These are phyloP conservation scores for Pterobdella sp. DNA, from an alignment of 2,888 invertebrate genomes.

Conservation along the genomic window DNA sequence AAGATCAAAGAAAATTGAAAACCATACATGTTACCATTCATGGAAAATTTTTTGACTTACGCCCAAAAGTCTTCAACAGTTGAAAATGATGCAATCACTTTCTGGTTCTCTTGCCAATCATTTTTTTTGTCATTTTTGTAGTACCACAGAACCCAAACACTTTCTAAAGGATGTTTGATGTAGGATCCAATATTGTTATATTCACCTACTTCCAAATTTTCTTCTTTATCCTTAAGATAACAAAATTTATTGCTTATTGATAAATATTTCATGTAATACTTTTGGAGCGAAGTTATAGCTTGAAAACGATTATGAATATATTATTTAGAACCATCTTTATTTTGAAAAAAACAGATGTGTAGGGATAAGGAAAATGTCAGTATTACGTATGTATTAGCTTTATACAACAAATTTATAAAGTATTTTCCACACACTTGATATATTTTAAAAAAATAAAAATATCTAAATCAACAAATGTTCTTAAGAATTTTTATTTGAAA, in stretches of 20 bases:
- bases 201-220: neutral
- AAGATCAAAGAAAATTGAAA: constrained; percentile 38
- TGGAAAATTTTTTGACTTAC: constrained; percentile 54
- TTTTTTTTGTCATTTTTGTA: constrained; percentile 75
- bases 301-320: no score
- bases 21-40: neutral
- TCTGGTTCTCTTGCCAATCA: constrained; percentile 87
- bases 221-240: constrained; percentile 9
- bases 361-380: no score
- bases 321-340: no score
- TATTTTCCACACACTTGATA: no score
- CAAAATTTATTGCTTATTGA: neutral
- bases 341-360: no score
- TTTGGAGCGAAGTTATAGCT: no score
- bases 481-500: no score
- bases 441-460: no score
- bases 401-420: no score
- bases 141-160: constrained; percentile 96
- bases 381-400: no score
- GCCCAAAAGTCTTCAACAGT: constrained; percentile 99
- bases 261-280: no score
- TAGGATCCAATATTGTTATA: constrained; percentile 9
- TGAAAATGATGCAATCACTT: constrained; percentile 84
- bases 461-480: no score
- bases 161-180: constrained; percentile 82